phyloP scores from a whole-genome alignment of 2,797 vertebrate genomes.

The Neosalanx taihuensis region DNA sequence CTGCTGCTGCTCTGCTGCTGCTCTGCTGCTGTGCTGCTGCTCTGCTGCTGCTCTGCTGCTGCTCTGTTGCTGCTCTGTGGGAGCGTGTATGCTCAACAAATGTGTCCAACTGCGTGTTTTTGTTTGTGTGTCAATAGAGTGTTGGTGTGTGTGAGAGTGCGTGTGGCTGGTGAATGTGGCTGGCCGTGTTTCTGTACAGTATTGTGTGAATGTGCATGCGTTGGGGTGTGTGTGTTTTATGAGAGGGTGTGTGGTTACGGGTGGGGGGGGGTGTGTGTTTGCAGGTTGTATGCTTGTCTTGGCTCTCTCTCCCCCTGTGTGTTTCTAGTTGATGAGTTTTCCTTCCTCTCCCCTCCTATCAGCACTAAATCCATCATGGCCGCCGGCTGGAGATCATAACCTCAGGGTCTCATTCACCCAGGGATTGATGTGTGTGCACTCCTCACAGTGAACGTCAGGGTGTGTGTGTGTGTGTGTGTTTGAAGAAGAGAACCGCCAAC shows the following conservation, averaged over 20 bases:
- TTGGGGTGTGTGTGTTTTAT: background rate
- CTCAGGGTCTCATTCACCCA: constrained; percentile 21
- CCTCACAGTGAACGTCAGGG: background rate
- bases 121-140: background rate
- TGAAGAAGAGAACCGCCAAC: background rate
- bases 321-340: constrained; percentile 39
- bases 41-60: too few species aligned
- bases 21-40: too few species aligned
- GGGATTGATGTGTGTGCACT: constrained; percentile 9
- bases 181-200: too few species aligned
- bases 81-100: background rate
- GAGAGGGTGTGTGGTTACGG: background rate
- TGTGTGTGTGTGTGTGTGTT: background rate
- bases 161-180: background rate
- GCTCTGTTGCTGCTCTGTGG: background rate
- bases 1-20: too few species aligned
- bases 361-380: constrained; percentile 47
- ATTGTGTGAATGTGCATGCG: background rate
- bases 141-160: background rate
- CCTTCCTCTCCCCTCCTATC: constrained; percentile 37
- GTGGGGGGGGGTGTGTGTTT: background rate
- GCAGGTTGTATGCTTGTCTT: background rate
- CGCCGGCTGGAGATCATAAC: constrained; percentile 12
- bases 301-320: background rate
- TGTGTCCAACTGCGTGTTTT: background rate